phyloP scores from a whole-genome alignment of 2,888 invertebrate species.

The Megamerina dolium region DNA sequence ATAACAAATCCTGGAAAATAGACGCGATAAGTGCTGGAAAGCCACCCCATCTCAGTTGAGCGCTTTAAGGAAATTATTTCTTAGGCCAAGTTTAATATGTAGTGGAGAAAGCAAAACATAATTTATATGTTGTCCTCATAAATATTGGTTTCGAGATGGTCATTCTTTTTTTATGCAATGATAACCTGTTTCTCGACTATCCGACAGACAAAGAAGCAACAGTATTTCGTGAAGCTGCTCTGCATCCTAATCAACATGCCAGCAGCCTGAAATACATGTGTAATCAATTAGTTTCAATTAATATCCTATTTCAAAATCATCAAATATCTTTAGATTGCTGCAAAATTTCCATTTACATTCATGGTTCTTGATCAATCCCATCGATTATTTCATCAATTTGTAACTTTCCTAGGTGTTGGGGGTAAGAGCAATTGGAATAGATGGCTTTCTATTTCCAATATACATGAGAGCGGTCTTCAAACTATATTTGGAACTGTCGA shows the following conservation, averaged over 20 bases:
- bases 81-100: too few species aligned
- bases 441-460: not conserved
- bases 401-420: not conserved
- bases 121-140: too few species aligned
- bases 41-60: too few species aligned
- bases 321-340: not conserved
- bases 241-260: too few species aligned
- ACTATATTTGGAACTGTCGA: slow-evolving; percentile 1
- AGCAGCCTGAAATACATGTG: too few species aligned
- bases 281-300: too few species aligned
- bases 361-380: not conserved
- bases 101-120: too few species aligned
- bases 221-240: not conserved
- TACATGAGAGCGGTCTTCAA: not conserved
- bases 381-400: too few species aligned
- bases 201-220: not conserved
- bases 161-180: not conserved
- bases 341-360: not conserved
- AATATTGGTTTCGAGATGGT: not conserved
- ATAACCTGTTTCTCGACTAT: not conserved
- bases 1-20: too few species aligned
- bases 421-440: not conserved
- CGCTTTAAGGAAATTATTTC: too few species aligned
- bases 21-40: too few species aligned
- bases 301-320: too few species aligned